These are phyloP conservation scores for Ovis aries DNA, from an alignment of 2,113 vertebrate species.

Conservation along the genomic window DNA sequence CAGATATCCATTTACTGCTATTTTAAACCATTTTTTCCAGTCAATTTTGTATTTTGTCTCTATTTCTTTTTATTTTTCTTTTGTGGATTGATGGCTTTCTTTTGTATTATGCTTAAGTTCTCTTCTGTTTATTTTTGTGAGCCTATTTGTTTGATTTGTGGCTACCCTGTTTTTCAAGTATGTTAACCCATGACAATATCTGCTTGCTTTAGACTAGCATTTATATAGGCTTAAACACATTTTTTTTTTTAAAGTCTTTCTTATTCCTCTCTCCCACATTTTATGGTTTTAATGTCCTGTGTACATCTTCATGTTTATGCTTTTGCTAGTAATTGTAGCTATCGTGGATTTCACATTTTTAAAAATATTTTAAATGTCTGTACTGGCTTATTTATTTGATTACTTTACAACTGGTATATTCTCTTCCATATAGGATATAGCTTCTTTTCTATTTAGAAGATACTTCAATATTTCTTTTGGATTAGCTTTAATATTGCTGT, in stretches of 20 bases:
- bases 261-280: not conserved
- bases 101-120: not conserved
- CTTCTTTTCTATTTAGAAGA: not conserved
- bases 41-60: not conserved
- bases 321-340: not conserved
- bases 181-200: not conserved
- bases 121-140: not conserved
- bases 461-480: not conserved
- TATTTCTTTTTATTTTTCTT: not conserved
- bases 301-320: not conserved
- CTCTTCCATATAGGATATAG: not conserved
- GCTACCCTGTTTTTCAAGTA: not conserved
- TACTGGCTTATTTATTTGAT: not conserved
- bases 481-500: not conserved
- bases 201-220: not conserved
- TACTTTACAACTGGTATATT: not conserved
- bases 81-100: not conserved
- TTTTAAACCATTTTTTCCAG: not conserved
- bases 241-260: not conserved
- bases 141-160: not conserved
- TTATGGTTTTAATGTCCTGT: not conserved
- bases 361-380: not conserved
- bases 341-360: not conserved
- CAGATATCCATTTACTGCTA: not conserved
- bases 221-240: not conserved